Conservation (phyloP, 2,888 invertebrate species). For the Apamea epomidion region DNA sequence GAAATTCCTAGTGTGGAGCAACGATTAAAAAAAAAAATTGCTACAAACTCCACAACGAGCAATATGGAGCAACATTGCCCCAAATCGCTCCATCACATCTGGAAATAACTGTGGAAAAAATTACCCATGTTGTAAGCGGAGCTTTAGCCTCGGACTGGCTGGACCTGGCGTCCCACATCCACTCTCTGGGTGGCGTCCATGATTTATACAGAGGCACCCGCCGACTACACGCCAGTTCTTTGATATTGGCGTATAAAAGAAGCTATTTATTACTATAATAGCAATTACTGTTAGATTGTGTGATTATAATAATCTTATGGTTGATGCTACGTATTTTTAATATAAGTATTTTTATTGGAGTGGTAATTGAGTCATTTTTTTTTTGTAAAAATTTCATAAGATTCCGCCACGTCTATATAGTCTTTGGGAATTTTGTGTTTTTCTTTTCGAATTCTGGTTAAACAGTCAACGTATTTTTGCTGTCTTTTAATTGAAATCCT, state of each 20-base stretch:
- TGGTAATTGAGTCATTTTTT: background rate
- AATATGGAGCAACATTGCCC: background rate
- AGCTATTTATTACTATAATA: constrained; percentile 63
- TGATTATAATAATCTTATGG: constrained; percentile 36
- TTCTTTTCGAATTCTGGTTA: background rate
- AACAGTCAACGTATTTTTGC: background rate
- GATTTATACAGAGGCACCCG: constrained; percentile 53
- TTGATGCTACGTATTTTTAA: constrained; percentile 13
- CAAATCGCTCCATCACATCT: background rate
- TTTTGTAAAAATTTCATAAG: too few species aligned
- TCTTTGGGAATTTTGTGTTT: background rate
- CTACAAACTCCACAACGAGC: background rate
- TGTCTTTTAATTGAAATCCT: background rate
- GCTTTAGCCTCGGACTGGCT: background rate
- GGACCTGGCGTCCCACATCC: constrained; percentile 28
- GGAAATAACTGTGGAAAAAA: background rate
- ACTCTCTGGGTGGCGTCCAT: constrained; percentile 52
- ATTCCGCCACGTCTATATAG: background rate
- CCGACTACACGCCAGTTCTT: constrained; percentile 34
- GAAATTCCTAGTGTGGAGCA: too few species aligned
- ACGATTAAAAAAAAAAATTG: too few species aligned
- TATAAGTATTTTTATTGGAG: background rate
- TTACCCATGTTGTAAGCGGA: background rate
- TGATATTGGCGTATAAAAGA: constrained; percentile 40
- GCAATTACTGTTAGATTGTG: constrained; percentile 46